Percentiles rank a stretch among this genome's conserved stretches.
These are phyloP conservation scores for Cirrhinus mrigala DNA, from an alignment of 2,797 vertebrate genomes.

Conservation along the genomic window DNA sequence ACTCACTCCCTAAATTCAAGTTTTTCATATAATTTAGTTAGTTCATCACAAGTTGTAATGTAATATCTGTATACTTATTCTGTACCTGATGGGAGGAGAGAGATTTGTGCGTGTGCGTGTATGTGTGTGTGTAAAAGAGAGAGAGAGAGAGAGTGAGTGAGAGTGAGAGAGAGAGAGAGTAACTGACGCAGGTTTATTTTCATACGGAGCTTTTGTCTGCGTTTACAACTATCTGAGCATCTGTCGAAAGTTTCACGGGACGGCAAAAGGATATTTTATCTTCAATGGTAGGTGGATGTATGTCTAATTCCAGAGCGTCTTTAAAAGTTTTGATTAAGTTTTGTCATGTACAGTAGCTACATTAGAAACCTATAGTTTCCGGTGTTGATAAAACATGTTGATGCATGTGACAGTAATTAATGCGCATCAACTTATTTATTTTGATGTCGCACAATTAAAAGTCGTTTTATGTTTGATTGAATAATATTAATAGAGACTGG, in stretches of 20 bases:
- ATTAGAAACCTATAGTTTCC: neutral
- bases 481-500: neutral
- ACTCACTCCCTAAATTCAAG: neutral
- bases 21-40: neutral
- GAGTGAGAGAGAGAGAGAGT: conserved; percentile 28
- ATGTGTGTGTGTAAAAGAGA: neutral
- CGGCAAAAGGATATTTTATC: neutral
- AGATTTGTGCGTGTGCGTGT: neutral
- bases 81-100: conserved; percentile 23
- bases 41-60: neutral
- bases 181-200: conserved; percentile 16
- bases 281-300: conserved; percentile 32
- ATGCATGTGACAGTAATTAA: neutral
- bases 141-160: conserved; percentile 25
- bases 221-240: conserved; percentile 9
- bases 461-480: neutral
- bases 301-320: neutral
- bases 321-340: neutral
- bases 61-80: neutral
- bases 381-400: neutral
- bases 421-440: neutral
- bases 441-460: neutral
- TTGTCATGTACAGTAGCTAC: neutral
- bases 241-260: neutral
- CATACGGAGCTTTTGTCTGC: conserved; percentile 22